Conservation (phyloP, 2,797 vertebrate species). For the Myotis myotis region DNA sequence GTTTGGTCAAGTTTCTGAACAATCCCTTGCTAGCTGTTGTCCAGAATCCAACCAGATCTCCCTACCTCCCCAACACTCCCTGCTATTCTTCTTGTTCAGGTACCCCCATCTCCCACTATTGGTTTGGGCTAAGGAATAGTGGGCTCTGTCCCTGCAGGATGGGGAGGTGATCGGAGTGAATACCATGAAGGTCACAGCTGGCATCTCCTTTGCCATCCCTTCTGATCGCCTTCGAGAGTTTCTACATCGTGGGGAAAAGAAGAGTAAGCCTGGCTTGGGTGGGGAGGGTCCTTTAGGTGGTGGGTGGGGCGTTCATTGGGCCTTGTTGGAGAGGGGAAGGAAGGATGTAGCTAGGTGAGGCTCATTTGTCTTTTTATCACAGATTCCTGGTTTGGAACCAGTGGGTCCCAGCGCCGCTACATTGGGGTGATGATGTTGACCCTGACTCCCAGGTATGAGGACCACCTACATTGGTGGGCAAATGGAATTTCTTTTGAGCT, state of each 20-base stretch:
- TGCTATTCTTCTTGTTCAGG: conserved; percentile 41
- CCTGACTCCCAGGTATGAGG: conserved; percentile 90
- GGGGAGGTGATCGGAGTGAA: conserved; percentile 98
- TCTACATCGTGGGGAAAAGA: conserved; percentile 88
- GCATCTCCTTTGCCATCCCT: conserved; percentile 98
- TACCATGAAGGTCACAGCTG: conserved; percentile 97
- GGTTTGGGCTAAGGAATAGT: conserved; percentile 47
- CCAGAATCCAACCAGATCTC: neutral
- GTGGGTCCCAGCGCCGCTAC: conserved; percentile 89
- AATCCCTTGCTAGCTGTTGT: neutral
- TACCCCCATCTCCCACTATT: neutral
- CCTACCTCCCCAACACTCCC: neutral
- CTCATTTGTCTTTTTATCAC: conserved; percentile 27
- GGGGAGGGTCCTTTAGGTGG: neutral
- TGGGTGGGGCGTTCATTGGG: neutral
- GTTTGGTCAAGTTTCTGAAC: conserved; percentile 3
- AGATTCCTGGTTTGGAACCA: conserved; percentile 89
- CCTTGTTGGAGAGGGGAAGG: neutral
- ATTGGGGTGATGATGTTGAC: conserved; percentile 98
- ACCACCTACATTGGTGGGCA: neutral
- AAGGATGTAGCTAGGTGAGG: neutral
- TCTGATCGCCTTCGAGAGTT: conserved; percentile 92
- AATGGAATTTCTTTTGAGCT: neutral
- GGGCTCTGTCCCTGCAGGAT: conserved; percentile 87
- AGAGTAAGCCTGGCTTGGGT: conserved; percentile 65